Evolutionary conservation across 2,888 invertebrate genomes (phyloP).

Genomic region (Agriotes lineatus): DNA sequence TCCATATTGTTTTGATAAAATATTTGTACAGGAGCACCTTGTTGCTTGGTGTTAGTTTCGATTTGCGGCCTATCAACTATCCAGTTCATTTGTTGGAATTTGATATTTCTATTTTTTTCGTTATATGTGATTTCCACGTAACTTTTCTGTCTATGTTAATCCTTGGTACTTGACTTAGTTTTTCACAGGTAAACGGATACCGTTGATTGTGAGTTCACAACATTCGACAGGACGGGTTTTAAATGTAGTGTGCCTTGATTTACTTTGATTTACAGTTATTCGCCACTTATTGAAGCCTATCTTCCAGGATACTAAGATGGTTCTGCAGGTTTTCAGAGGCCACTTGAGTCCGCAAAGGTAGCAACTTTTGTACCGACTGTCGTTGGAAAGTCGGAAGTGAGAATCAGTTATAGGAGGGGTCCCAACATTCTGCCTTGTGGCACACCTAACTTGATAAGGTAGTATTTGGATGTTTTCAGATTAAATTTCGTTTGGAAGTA

Average conservation of each 20-base stretch:
- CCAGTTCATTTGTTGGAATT: too few relatives aligned
- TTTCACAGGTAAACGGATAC: neutral
- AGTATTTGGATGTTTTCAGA: neutral
- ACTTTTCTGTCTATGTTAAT: neutral
- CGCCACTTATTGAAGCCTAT: neutral
- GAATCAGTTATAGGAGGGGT: neutral
- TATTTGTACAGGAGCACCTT: constrained; percentile 1
- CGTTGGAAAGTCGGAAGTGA: neutral
- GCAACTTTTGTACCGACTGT: neutral
- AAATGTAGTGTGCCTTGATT: neutral
- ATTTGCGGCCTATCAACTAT: constrained; percentile 5
- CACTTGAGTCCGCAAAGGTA: neutral
- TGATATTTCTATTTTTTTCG: too few relatives aligned
- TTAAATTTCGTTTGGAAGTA: neutral
- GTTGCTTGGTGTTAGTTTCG: neutral
- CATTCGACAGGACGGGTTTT: neutral
- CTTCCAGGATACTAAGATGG: neutral
- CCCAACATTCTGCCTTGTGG: neutral
- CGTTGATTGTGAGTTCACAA: neutral
- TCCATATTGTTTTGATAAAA: constrained; percentile 11
- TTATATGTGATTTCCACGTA: constrained; percentile 1
- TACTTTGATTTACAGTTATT: neutral
- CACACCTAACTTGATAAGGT: neutral
- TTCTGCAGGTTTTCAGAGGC: neutral
- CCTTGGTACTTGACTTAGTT: neutral